Base-by-base conservation (phyloP, 2,888 invertebrate genomes). In the Diarsia rubi region DNA sequence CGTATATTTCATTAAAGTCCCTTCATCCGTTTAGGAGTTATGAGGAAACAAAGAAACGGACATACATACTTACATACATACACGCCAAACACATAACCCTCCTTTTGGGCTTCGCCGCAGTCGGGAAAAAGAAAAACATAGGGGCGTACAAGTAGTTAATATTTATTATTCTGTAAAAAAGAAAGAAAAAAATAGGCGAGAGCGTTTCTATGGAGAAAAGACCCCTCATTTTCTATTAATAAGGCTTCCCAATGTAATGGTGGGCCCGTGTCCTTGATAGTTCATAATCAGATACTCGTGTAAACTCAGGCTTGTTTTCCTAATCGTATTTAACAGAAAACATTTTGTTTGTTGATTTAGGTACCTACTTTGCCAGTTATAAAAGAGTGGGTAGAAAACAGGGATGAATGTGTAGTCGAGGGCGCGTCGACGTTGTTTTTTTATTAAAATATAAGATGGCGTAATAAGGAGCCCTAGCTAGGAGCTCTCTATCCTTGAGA, bases 201-300 rank as follows among this genome's bases (percentile, higher is more conserved):
- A n/a, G n/a, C n/a, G n/a, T n/a, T n/a, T n/a, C n/a, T n/a, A n/a
- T n/a, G n/a, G n/a, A n/a, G n/a, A n/a, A n/a, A n/a, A n/a, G n/a
- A n/a, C n/a, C n/a, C n/a, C n/a, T n/a, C n/a, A n/a, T n/a, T n/a
- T n/a, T n/a, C n/a, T n/a, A n/a, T n/a, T 86, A 81, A 80, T 91
- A 91, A 68, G 93, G 92, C 89, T 93, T 94, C 92, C 78, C 89
- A 79, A 82, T 87, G 81, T 88, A 86, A 89, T 86, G 82, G 83
- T 87, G 83, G 88, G 83, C 81, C 73, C 76, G 78, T 83, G 90
- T 88, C 91, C 91, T 93, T 92, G 91, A 91, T 91, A 91, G 91
- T 92, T 91, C 88, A 90, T 91, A 92, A 93, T 88, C 70, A 78
- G 67, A 80, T 82, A 88, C 78, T 65, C 75, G 71, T 84, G 77